Base-by-base conservation (phyloP, 2,797 vertebrate species). In the Apodemus agrarius region DNA sequence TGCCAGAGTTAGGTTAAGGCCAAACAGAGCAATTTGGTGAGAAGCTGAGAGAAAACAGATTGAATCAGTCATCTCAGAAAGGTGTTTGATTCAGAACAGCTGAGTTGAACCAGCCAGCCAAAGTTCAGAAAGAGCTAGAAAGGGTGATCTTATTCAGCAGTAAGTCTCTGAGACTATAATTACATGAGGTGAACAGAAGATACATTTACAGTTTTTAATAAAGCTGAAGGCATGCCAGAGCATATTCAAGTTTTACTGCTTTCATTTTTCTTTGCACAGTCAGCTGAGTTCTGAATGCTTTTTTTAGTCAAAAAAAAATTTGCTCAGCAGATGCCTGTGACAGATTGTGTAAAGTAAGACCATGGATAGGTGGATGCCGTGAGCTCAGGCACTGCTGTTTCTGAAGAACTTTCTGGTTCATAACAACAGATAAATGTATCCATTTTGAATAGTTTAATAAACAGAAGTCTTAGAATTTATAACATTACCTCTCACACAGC, bases 301-400 rank as follows among this genome's bases (percentile, higher is more conserved):
- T 92, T 83, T 69, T 78, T 81, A 78, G 69, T 90, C 29, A 81
- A 52, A 75, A 87, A 87, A 81, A 80, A 67, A 65, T 22, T 93
- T 34, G 46, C 86, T 91, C 79, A 95, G 34, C 96, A 96, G 93
- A 95, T 95, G 83, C 92, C 83, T 82, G 12, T 4, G 22, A 86
- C 90, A 96, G 95, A 95, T 88, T 93, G 91, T 94, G 76, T n/a
- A 90, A 96, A 95, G 81, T 91, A 82, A 79, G 90, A 82, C 21
- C 46, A 57, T 11, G 10, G 34, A 92, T 59, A 75, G 85, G 89
- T 90, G 17, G 31, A 29, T 76, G 79, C 49, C 10, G 6, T 74
- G 88, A 93, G 26, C 83, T 69, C 40, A 65, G 37, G 0, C 13
- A 31, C 0, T 13, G 61, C 26, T 89, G 11, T 80, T 81, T 9